These are phyloP conservation scores for Chloropsis hardwickii DNA, from an alignment of 2,113 vertebrate species.

Conservation along the genomic window DNA sequence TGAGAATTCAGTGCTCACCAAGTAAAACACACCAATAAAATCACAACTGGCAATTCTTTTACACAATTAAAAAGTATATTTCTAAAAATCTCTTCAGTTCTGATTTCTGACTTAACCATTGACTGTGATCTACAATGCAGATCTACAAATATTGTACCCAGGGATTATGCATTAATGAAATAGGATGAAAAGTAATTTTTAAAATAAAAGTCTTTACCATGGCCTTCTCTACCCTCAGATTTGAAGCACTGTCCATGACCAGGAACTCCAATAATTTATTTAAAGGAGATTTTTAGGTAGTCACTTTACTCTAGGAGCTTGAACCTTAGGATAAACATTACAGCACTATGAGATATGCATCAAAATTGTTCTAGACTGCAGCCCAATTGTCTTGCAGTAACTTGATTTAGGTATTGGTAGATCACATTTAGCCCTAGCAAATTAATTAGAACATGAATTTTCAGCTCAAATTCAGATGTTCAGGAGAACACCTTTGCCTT, in stretches of 20 bases:
- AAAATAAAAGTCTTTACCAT: not conserved
- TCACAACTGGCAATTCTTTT: not conserved
- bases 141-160: not conserved
- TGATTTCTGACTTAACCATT: not conserved
- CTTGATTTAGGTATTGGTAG: not conserved
- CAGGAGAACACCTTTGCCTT: not conserved
- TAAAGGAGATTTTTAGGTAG: not conserved
- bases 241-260: not conserved
- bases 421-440: not conserved
- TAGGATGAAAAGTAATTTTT: not conserved
- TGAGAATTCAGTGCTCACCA: not conserved
- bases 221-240: not conserved
- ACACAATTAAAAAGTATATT: not conserved
- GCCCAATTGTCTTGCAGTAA: not conserved
- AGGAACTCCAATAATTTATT: not conserved
- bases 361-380: not conserved
- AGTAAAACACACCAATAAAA: not conserved
- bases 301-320: not conserved
- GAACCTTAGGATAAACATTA: not conserved
- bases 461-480: not conserved
- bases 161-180: not conserved
- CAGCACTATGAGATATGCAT: not conserved
- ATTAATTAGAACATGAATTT: not conserved
- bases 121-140: not conserved
- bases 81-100: not conserved